Base-by-base conservation (phyloP, 2,888 invertebrate species). In the Heteromyza rotundicornis region DNA sequence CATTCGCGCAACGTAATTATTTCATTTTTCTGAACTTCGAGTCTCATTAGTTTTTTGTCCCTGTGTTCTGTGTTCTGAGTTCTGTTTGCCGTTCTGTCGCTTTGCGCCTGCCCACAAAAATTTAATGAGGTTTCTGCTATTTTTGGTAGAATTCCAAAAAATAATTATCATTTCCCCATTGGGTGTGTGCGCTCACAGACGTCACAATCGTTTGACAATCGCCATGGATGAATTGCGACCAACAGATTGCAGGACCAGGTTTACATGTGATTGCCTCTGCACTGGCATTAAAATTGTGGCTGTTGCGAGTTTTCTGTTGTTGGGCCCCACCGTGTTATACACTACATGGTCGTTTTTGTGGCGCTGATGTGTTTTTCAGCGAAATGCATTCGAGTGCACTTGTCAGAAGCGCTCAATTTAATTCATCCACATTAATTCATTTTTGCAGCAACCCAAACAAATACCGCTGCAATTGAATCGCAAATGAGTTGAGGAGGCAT, bases 121-220 rank as follows among this genome's bases (percentile, higher is more conserved):
- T 72, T 76, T 74, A 79, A 79, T 79, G 79, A 77, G 76, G 71
- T 77, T 78, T 70, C 63, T 68, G 70, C 76, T 79, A 79, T 79
- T 80, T 80, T 76, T 70, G 76, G 74, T 73, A 69, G 64, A 73
- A 71, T 79, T 80, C 78, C 79, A 72, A 74, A 74, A 74, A 80
- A 70, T 72, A 74, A 76, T 80, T 76, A 76, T 76, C 74, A 75
- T 75, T 78, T 77, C 74, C 76, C 74, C 70, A 35, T 52, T 32
- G 19, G n/a, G 19, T 32, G 27, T 53, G 16, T 16, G 17, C 32
- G 27, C 12, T 12, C 14, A 19, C 44, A 24, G 63, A 62, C 63
- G 64, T 63, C 64, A 68, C 66, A 69, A 67, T 68, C 68, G 65
- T 65, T 66, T 69, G 69, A 64, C 68, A 66, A 63, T 65, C 67